Evolutionary conservation across 2,888 invertebrate genomes (phyloP), one percentile per base, ranked within the genome.

Genomic region (Epistrophe grossulariae): DNA sequence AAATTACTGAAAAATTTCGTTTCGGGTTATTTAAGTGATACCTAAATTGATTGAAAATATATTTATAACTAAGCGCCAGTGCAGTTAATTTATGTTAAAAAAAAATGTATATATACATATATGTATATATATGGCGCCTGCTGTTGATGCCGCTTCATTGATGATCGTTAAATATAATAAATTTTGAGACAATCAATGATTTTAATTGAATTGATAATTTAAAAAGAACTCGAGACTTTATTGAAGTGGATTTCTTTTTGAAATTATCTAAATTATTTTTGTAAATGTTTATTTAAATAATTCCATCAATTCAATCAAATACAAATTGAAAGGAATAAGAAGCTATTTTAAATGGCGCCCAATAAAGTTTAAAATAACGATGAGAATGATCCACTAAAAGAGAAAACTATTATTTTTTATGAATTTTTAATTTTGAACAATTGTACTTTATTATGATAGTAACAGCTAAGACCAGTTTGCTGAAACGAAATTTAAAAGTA

Each of bases 81-180:
- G 24, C 24, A 17, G 35, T 38, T 59, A 2, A 13, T 59, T 35
- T 57, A 31, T n/a, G 5, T 31, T 31, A 8, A 31, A 15, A 1
- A 52, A 52, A 52, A 57, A n/a, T n/a, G n/a, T n/a, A 35, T 2
- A 24, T 2, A 24, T 2, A 24, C 24, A 24, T 24, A 24, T 2
- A 24, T 24, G 3, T 24, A n/a, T n/a, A n/a, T n/a, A n/a, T 24
- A 10, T 64, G 64, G 64, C 64, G 64, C 64, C 45, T 60, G 15
- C n/a, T 4, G 4, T 15, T 17, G 17, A 17, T 24, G 28, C 24
- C 45, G 43, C 17, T 6, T 35, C 13, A 24, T 15, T 40, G 40
- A 11, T 62, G 28, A 7, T 62, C 19, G 9, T 24, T 24, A 24
- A 24, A 17, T 8, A 11, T 40, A 3, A 1, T n/a, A 15, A 24